phyloP scores from a whole-genome alignment of 2,797 vertebrate genomes.

The Gouania willdenowi region DNA sequence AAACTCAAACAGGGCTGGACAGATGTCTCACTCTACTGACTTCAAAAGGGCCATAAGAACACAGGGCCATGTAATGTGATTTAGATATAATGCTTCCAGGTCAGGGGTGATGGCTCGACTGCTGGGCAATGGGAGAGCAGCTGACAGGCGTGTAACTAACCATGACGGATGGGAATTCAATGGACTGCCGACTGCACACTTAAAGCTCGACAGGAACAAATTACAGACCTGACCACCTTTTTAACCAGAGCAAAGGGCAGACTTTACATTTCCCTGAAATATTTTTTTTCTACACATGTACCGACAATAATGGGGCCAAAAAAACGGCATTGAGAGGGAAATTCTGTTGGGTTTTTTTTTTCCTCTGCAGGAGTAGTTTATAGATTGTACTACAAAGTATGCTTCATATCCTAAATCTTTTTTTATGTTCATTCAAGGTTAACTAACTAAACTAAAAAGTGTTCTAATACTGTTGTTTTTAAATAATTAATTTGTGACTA shows the following conservation, averaged over 20 bases:
- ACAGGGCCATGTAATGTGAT: slow-evolving; percentile 76
- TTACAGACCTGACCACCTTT: slow-evolving; percentile 52
- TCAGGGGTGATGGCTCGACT: slow-evolving; percentile 73
- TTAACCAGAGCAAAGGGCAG: slow-evolving; percentile 25
- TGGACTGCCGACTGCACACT: slow-evolving; percentile 69
- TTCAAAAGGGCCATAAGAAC: slow-evolving; percentile 72
- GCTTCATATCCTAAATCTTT: too few relatives aligned
- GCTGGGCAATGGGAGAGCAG: slow-evolving; percentile 73
- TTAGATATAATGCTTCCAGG: slow-evolving; percentile 80
- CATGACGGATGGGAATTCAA: slow-evolving; percentile 81
- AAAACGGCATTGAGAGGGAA: slow-evolving; percentile 21
- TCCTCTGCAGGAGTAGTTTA: slow-evolving; percentile 1
- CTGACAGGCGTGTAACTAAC: slow-evolving; percentile 81
- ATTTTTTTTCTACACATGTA: slow-evolving; percentile 32
- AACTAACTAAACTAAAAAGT: too few relatives aligned
- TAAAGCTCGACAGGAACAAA: slow-evolving; percentile 52
- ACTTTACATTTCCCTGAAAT: slow-evolving; percentile 28
- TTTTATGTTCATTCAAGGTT: too few relatives aligned
- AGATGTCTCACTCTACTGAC: slow-evolving; percentile 77
- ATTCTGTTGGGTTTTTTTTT: slow-evolving; percentile 10
- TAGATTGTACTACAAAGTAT: too few relatives aligned
- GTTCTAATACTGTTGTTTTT: too few relatives aligned
- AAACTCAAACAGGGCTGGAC: slow-evolving; percentile 69
- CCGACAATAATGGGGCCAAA: slow-evolving; percentile 37
- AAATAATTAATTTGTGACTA: too few relatives aligned